phyloP scores from a whole-genome alignment of 2,113 vertebrate genomes.

The Vulpes ferrilata region DNA sequence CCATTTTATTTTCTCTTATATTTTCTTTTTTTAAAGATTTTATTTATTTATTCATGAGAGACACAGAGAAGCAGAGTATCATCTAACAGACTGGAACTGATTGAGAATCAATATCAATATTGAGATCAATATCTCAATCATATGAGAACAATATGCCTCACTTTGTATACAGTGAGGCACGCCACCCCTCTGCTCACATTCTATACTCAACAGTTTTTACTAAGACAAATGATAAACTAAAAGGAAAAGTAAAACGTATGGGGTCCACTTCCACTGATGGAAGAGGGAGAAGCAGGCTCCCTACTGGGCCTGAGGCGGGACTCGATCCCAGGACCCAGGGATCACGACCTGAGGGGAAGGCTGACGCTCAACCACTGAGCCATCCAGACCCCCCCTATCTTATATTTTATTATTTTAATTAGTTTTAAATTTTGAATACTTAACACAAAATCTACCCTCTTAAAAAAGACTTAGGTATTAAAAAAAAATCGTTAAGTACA shows the following conservation, averaged over 20 bases:
- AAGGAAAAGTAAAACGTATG: conserved; percentile 79
- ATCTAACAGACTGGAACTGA: conserved; percentile 82
- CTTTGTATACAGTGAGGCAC: conserved; percentile 78
- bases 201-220: conserved; percentile 79
- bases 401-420: not conserved
- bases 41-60: too few species aligned
- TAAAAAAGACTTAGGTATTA: not conserved
- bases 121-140: too few species aligned
- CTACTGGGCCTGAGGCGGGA: too few species aligned
- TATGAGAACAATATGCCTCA: conserved; percentile 27
- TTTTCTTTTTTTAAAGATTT: not conserved
- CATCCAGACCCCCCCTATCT: not conserved
- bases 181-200: conserved; percentile 49
- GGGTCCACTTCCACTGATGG: conserved; percentile 65
- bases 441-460: not conserved
- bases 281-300: not conserved
- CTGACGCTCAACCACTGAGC: too few species aligned
- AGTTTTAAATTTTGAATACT: not conserved
- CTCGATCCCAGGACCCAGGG: too few species aligned
- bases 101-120: conserved; percentile 70
- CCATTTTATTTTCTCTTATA: not conserved
- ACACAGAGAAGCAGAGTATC: not conserved
- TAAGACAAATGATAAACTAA: conserved; percentile 82
- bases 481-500: not conserved
- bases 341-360: too few species aligned